Percentiles rank a stretch among this genome's conserved stretches.
phyloP scores from a whole-genome alignment of 23 tunicate species.

The Ciona savignyi region DNA sequence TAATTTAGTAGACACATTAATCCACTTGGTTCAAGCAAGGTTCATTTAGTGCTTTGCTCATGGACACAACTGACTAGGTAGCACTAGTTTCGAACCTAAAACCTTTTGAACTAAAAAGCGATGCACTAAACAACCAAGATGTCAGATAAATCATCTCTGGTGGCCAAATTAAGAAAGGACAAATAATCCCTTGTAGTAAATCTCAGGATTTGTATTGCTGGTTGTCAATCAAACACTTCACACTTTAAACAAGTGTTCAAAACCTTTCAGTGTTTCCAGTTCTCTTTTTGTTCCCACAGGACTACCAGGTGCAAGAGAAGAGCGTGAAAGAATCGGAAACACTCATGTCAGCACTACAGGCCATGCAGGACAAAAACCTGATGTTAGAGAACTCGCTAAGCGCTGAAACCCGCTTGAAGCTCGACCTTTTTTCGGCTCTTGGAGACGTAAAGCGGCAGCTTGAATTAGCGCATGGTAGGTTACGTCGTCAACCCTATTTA shows the following conservation, averaged over 20 bases:
- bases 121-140: background rate
- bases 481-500: background rate
- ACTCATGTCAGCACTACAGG: constrained; percentile 81
- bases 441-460: constrained; percentile 82
- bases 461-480: constrained; percentile 59
- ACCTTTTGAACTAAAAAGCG: no score
- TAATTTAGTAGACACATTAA: background rate
- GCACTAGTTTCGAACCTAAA: no score
- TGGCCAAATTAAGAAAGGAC: no score
- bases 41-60: no score
- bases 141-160: background rate
- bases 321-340: constrained; percentile 64
- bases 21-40: no score
- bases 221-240: no score
- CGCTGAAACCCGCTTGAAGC: constrained; percentile 79
- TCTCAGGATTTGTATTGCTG: no score
- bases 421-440: constrained; percentile 78
- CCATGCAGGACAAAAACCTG: constrained; percentile 78
- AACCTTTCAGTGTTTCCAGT: background rate
- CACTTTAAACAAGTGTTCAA: no score
- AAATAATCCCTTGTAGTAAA: no score
- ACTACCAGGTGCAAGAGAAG: constrained; percentile 33
- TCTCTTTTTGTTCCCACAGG: constrained; percentile 14
- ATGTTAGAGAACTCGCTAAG: constrained; percentile 82
- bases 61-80: no score